Evolutionary conservation across 2,888 invertebrate species (phyloP), one percentile per base, ranked within the genome.

Genomic region (Rambutsinella grinnellia): DNA sequence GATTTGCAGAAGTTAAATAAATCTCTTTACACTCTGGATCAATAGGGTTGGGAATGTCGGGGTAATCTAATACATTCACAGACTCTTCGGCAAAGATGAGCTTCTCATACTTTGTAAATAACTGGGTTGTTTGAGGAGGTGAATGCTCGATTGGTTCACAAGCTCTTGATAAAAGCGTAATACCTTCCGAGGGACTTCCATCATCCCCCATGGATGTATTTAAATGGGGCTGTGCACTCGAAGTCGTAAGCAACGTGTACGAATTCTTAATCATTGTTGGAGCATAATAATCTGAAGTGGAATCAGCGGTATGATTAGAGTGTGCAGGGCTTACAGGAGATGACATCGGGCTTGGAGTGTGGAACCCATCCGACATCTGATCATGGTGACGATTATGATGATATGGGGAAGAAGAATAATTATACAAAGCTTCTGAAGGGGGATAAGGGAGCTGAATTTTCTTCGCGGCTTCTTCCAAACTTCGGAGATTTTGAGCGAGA

Each of bases 331-430:
- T 80, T 36, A 79, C 79, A 17, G 83, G 81, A 69, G 80, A 79
- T 24, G 83, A 80, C 76, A 80, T 78, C 10, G 90, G 90, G 0
- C 90, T 90, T 0, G 90, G 88, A 0, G 89, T 89, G 10, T 89
- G 84, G 70, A 84, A 85, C 19, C 85, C 85, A 79, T 85, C 85
- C 2, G 85, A 85, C 79, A 79, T 79, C 65, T 79, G 76, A 21
- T 79, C 79, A 15, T 61, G 61, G 17, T 54, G 75, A 17, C 24
- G 56, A 49, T 63, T 57, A 13, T 28, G 28, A 26, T 28, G 51
- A 65, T 69, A 76, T 6, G 47, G 62, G 19, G 26, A 44, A 3
- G 46, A 24, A 0, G 71, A 57, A 26, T 49, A 65, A 44, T 60
- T 66, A 49, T 78, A 78, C 47, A 70, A 26, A 15, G 71, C 49